Conservation (phyloP, 92 coral and sea anemone species). For the Phenganax stokvisi region DNA sequence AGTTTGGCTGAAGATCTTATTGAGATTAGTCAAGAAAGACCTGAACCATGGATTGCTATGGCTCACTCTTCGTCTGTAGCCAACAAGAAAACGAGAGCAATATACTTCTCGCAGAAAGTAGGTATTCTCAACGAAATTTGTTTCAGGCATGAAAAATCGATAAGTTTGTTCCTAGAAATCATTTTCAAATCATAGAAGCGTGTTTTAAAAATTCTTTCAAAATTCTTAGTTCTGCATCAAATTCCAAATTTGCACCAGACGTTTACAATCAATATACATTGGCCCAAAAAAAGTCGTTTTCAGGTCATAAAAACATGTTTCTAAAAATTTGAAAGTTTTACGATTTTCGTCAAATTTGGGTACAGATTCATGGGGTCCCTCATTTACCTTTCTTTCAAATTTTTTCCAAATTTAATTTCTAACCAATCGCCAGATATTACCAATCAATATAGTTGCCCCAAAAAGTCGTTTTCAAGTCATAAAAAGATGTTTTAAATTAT, state of each 20-base stretch:
- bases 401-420: too few species aligned
- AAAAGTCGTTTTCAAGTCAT: too few species aligned
- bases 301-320: background rate
- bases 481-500: too few species aligned
- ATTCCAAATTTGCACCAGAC: too few species aligned
- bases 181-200: background rate
- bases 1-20: slow-evolving; percentile 83
- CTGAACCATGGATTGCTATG: slow-evolving; percentile 95
- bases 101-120: slow-evolving; percentile 93
- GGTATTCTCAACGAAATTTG: background rate
- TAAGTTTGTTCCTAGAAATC: too few species aligned
- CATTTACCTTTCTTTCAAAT: too few species aligned
- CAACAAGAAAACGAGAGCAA: slow-evolving; percentile 84
- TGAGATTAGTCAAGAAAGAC: slow-evolving; percentile 76
- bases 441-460: too few species aligned
- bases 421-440: too few species aligned
- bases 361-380: background rate
- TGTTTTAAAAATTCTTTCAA: background rate
- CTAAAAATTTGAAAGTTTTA: background rate
- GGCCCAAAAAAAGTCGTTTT: too few species aligned
- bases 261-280: too few species aligned
- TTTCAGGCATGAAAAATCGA: too few species aligned
- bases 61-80: slow-evolving; percentile 83
- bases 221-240: too few species aligned
- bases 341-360: background rate